Evolutionary conservation across 2,113 vertebrate species (phyloP).

Genomic region (Limanda limanda): DNA sequence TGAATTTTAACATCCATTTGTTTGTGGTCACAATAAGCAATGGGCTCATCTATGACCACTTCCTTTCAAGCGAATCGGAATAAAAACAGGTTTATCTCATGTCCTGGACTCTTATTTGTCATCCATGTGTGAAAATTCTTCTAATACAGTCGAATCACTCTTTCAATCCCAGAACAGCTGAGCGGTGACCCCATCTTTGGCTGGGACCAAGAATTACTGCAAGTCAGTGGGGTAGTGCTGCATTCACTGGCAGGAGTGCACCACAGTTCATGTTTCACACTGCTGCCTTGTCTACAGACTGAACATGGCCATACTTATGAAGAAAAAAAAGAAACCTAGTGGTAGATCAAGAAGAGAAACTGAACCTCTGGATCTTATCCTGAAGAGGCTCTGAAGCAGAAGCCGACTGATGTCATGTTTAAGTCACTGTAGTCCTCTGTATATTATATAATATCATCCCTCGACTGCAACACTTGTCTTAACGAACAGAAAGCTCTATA

Average conservation of each 20-base stretch:
- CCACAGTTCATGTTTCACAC: neutral
- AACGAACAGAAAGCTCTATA: slow-evolving; percentile 12
- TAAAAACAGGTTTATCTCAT: no score
- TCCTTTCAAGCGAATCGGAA: neutral
- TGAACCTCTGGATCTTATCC: neutral
- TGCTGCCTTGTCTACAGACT: slow-evolving; percentile 13
- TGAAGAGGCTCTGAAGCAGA: neutral
- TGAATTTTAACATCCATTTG: no score
- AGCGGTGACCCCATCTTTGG: neutral
- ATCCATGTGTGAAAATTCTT: neutral
- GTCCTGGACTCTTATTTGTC: no score
- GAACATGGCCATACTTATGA: neutral
- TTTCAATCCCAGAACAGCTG: neutral
- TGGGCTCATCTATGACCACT: neutral
- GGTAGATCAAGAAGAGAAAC: no score
- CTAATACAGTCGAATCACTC: neutral
- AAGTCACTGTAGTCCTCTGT: no score
- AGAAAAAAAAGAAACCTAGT: neutral
- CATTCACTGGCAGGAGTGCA: slow-evolving; percentile 1
- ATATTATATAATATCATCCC: no score
- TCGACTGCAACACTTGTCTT: neutral
- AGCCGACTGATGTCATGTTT: no score
- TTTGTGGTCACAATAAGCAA: no score
- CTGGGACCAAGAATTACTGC: neutral
- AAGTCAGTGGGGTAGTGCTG: neutral